Conservation (phyloP, 2,888 invertebrate species). For the Idaea dimidiata region DNA sequence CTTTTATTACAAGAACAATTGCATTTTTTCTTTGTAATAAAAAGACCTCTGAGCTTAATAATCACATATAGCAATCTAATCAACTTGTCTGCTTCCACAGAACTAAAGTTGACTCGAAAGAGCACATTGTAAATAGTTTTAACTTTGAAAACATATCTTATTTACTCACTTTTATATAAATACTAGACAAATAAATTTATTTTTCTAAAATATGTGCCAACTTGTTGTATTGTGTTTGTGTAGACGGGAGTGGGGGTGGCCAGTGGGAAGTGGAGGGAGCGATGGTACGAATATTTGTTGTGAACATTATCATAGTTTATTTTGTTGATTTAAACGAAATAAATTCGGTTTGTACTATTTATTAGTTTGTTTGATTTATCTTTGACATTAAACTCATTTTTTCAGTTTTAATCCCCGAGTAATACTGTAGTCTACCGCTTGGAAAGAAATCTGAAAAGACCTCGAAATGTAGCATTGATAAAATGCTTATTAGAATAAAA, state of each 20-base stretch:
- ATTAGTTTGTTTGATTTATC: constrained; percentile 8
- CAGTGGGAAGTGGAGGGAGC: constrained; percentile 21
- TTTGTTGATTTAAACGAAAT: constrained; percentile 34
- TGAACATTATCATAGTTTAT: constrained; percentile 31
- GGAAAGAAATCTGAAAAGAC: too few species aligned
- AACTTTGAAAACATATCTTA: constrained; percentile 31
- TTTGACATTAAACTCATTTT: too few species aligned
- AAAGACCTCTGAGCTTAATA: not conserved
- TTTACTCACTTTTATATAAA: constrained; percentile 27
- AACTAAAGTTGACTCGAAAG: not conserved
- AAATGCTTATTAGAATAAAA: too few species aligned
- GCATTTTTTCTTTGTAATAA: too few species aligned
- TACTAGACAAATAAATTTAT: constrained; percentile 28
- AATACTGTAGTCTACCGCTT: too few species aligned
- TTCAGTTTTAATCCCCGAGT: too few species aligned
- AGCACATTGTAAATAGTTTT: constrained; percentile 28
- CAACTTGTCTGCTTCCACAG: not conserved
- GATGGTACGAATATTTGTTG: constrained; percentile 27
- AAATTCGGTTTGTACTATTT: constrained; percentile 35
- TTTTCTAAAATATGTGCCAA: constrained; percentile 35
- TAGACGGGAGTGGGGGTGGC: constrained; percentile 16
- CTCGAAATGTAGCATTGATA: too few species aligned
- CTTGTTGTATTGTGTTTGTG: constrained; percentile 25
- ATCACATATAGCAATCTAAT: not conserved
- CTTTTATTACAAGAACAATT: too few species aligned